These are phyloP conservation scores for Microchirus variegatus DNA, from an alignment of 2,797 vertebrate genomes.

Conservation along the genomic window DNA sequence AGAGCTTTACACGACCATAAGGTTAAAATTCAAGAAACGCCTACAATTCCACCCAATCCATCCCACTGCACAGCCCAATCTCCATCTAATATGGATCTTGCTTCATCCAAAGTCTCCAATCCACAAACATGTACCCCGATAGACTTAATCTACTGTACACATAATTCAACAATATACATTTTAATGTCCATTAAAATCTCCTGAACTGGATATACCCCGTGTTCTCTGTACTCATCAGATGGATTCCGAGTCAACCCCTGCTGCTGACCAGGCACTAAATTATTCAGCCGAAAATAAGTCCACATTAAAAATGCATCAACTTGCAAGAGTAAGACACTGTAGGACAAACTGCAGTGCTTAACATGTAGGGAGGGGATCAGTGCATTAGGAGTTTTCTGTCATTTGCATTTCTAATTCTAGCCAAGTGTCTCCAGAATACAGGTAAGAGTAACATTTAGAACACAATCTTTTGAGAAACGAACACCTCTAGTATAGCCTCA, in stretches of 20 bases:
- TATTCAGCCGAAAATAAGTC: slow-evolving; percentile 82
- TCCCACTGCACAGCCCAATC: background rate
- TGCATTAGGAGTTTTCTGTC: slow-evolving; percentile 37
- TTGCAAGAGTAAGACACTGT: slow-evolving; percentile 72
- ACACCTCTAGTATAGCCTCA: background rate
- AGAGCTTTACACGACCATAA: no score
- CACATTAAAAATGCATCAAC: slow-evolving; percentile 81
- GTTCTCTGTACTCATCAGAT: slow-evolving; percentile 60
- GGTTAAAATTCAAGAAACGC: no score
- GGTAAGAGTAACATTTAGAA: slow-evolving; percentile 42
- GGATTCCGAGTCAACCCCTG: slow-evolving; percentile 66
- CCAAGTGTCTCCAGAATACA: slow-evolving; percentile 45
- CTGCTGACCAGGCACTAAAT: slow-evolving; percentile 80
- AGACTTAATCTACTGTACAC: slow-evolving; percentile 1
- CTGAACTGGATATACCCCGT: slow-evolving; percentile 43
- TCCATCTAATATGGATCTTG: background rate
- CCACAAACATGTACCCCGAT: background rate
- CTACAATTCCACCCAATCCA: background rate
- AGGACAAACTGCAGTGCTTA: slow-evolving; percentile 72
- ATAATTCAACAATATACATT: slow-evolving; percentile 35
- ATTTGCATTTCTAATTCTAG: slow-evolving; percentile 64
- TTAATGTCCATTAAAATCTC: slow-evolving; percentile 51
- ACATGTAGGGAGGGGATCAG: slow-evolving; percentile 57
- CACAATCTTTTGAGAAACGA: background rate
- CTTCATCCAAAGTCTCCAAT: slow-evolving; percentile 4